Conservation (phyloP, 2,888 invertebrate genomes). For the Ecdyonurus torrentis region DNA sequence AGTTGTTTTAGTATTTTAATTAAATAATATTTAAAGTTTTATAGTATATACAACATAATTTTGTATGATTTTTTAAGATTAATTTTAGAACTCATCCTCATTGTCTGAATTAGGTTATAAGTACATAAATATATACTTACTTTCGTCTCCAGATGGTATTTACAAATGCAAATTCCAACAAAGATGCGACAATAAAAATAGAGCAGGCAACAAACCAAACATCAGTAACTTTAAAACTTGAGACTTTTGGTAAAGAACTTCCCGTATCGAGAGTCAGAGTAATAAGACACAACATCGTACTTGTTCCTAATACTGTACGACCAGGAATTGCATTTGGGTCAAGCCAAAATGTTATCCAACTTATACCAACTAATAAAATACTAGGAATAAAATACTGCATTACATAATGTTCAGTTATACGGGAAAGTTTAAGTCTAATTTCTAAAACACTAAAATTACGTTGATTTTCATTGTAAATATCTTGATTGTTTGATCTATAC, state of each 20-base stretch:
- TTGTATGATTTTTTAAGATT: too few species aligned
- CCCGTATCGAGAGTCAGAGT: conserved; percentile 71
- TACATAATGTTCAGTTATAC: conserved; percentile 72
- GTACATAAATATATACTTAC: conserved; percentile 28
- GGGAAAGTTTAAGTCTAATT: conserved; percentile 58
- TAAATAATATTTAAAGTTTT: too few species aligned
- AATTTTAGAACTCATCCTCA: too few species aligned
- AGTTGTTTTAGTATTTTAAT: too few species aligned
- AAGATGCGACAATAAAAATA: conserved; percentile 66
- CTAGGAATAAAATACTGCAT: conserved; percentile 82
- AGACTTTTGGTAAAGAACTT: conserved; percentile 71
- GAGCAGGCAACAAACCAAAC: conserved; percentile 79
- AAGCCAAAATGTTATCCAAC: conserved; percentile 82
- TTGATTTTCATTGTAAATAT: conserved; percentile 1
- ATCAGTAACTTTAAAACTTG: conserved; percentile 78
- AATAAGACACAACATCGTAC: conserved; percentile 75
- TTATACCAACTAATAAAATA: conserved; percentile 68
- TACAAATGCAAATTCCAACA: conserved; percentile 77
- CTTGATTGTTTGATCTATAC: not conserved
- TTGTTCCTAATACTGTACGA: conserved; percentile 41
- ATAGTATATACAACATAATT: too few species aligned
- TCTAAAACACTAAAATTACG: conserved; percentile 68
- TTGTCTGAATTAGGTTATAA: not conserved
- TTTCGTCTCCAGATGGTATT: conserved; percentile 76
- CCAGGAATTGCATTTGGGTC: conserved; percentile 68